A percentile compares a stretch with the other conserved stretches of the same genome.
Conservation (phyloP, 1,140 invertebrate species). For the Dermatophagoides farinae region DNA sequence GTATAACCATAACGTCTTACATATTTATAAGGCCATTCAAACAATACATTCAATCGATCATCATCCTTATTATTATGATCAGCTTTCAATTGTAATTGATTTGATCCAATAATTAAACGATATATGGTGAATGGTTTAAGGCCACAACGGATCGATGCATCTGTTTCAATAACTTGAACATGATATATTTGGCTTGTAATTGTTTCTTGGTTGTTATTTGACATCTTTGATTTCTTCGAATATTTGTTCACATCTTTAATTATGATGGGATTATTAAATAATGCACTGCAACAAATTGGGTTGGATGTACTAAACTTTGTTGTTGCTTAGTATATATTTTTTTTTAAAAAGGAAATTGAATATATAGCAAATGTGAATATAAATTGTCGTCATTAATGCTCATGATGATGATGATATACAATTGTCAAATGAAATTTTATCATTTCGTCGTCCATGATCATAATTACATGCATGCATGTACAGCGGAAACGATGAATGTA, state of each 20-base stretch:
- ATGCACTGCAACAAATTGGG: not conserved
- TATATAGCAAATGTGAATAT: not conserved
- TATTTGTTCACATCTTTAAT: not conserved
- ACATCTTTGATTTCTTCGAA: too few species aligned
- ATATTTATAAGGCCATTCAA: constrained; percentile 65
- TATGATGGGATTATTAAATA: not conserved
- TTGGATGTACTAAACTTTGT: too few species aligned
- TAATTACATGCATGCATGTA: too few species aligned
- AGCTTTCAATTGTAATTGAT: constrained; percentile 40
- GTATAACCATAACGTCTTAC: constrained; percentile 62
- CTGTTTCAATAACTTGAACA: constrained; percentile 50
- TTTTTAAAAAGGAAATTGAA: not conserved
- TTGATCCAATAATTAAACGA: constrained; percentile 41
- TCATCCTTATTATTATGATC: constrained; percentile 37
- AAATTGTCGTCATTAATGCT: not conserved
- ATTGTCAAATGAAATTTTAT: too few species aligned
- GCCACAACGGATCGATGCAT: constrained; percentile 49
- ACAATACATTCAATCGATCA: constrained; percentile 33
- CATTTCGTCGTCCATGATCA: too few species aligned
- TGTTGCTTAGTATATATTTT: too few species aligned
- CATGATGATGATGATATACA: too few species aligned
- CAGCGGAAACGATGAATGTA: too few species aligned
- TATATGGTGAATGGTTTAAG: constrained; percentile 39
- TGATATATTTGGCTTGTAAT: not conserved
- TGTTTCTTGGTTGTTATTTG: not conserved